Conservation (phyloP, 1,140 invertebrate species). For the Trachelipus rathkii region DNA sequence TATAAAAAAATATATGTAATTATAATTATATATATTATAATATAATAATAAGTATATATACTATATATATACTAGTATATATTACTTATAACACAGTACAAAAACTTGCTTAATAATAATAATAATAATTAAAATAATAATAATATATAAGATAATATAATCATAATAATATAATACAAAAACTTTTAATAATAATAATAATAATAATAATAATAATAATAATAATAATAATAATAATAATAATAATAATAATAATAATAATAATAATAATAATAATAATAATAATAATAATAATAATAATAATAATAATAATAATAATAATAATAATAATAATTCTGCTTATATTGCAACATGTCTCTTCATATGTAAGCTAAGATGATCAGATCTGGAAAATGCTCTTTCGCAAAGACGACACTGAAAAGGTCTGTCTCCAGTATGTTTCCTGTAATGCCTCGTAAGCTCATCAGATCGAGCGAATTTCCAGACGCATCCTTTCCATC, state of each 20-base stretch:
- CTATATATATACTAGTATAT: no score
- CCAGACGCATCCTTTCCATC: conserved; percentile 76
- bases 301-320: not conserved
- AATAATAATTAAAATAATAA: not conserved
- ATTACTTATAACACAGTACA: no score
- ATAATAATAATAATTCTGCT: not conserved
- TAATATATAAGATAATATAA: no score
- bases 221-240: not conserved
- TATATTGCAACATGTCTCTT: conserved; percentile 56
- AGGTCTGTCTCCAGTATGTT: conserved; percentile 61
- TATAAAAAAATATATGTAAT: no score
- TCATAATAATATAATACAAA: not conserved
- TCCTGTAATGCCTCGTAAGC: conserved; percentile 62
- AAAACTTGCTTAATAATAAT: not conserved
- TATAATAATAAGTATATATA: no score
- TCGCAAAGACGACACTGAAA: conserved; percentile 61
- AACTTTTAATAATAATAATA: not conserved
- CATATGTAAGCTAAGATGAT: conserved; percentile 64
- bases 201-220: conserved; percentile 15
- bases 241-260: not conserved
- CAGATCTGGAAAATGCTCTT: conserved; percentile 61
- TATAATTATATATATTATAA: no score
- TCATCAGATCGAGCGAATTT: conserved; percentile 85
- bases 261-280: conserved; percentile 1
- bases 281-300: not conserved